phyloP scores from a whole-genome alignment of 2,888 invertebrate genomes.

The Anodontia alba region DNA sequence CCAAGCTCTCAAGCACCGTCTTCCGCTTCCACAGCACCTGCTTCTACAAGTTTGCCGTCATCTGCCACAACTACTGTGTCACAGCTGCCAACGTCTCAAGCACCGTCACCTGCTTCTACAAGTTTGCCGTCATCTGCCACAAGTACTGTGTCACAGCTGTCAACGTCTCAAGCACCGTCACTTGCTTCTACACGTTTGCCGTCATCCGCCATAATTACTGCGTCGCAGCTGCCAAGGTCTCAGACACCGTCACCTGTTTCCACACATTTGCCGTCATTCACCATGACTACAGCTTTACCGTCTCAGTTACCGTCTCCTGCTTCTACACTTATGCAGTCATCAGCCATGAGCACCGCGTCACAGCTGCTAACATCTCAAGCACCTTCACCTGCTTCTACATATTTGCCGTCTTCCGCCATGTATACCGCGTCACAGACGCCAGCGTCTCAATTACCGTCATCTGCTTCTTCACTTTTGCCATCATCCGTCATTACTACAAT shows the following conservation, averaged over 20 bases:
- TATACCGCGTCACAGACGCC: neutral
- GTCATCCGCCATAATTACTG: neutral
- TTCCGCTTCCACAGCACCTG: neutral
- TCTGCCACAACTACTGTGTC: neutral
- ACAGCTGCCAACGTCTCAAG: neutral
- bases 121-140: neutral
- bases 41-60: neutral
- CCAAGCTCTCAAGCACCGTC: neutral
- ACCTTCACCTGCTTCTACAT: neutral
- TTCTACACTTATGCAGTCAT: too few species aligned
- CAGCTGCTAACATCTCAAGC: neutral
- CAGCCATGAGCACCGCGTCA: too few species aligned
- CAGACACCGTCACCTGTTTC: neutral
- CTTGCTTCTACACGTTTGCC: neutral
- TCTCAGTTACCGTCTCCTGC: too few species aligned
- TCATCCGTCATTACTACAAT: too few species aligned
- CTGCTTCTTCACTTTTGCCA: neutral
- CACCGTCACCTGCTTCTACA: neutral
- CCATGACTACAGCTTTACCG: too few species aligned
- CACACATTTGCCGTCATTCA: too few species aligned
- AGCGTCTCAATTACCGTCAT: neutral
- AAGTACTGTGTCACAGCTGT: neutral
- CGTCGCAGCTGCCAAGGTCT: neutral
- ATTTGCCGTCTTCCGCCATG: neutral
- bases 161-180: neutral